Evolutionary conservation across 2,113 vertebrate genomes (phyloP).

Genomic region (Perognathus longimembris): DNA sequence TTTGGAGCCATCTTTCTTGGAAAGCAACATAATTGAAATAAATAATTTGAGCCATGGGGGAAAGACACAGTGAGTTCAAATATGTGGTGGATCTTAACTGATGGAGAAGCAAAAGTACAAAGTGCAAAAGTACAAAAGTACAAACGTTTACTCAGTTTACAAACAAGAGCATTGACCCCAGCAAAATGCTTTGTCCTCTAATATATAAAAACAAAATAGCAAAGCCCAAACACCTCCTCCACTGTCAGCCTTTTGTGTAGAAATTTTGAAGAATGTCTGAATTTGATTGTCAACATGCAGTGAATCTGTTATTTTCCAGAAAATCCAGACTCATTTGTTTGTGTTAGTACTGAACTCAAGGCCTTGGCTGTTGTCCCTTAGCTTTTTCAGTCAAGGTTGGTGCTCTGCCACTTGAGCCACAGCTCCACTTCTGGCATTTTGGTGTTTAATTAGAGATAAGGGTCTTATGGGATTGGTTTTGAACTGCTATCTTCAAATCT

Average conservation of each 20-base stretch:
- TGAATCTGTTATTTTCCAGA: slow-evolving; percentile 50
- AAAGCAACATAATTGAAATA: slow-evolving; percentile 54
- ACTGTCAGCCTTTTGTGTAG: background rate
- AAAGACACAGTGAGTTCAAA: slow-evolving; percentile 38
- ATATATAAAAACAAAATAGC: background rate
- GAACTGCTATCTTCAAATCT: too few relatives aligned
- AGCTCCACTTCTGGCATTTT: too few relatives aligned
- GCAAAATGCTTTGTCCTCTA: slow-evolving; percentile 1
- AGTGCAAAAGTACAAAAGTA: too few relatives aligned
- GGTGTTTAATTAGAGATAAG: too few relatives aligned
- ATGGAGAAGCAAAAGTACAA: background rate
- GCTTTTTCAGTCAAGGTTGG: too few relatives aligned
- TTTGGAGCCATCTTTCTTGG: slow-evolving; percentile 46
- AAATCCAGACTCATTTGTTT: background rate
- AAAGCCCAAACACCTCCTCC: background rate
- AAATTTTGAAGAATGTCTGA: slow-evolving; percentile 20
- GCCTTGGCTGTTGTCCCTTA: too few relatives aligned
- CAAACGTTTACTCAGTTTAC: slow-evolving; percentile 38
- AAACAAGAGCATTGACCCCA: background rate
- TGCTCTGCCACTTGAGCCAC: too few relatives aligned
- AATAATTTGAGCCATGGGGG: slow-evolving; percentile 38
- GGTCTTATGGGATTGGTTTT: too few relatives aligned
- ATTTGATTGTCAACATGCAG: background rate
- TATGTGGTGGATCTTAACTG: background rate
- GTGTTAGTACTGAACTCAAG: too few relatives aligned